Percentiles rank a stretch among this genome's conserved stretches.
Conservation (phyloP, 2,888 invertebrate species). For the Diarsia rubi region DNA sequence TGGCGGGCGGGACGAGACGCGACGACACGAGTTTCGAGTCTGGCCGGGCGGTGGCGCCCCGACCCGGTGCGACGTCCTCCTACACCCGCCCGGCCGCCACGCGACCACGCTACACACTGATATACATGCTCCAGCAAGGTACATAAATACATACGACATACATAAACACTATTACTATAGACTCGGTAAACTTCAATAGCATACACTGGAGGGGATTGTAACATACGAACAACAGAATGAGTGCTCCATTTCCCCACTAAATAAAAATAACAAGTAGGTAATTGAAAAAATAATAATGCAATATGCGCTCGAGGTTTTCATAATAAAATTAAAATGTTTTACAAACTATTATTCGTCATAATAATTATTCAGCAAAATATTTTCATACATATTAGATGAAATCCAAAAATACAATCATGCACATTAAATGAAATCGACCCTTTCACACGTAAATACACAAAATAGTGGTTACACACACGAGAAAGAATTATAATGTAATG, state of each 20-base stretch:
- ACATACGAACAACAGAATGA: constrained; percentile 77
- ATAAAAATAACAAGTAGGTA: constrained; percentile 79
- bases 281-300: constrained; percentile 74
- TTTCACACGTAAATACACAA: constrained; percentile 86
- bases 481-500: constrained; percentile 82
- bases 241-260: constrained; percentile 76
- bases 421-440: constrained; percentile 80
- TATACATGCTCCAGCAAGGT: constrained; percentile 69
- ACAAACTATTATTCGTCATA: constrained; percentile 41
- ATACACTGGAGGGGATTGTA: constrained; percentile 74
- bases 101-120: constrained; percentile 64
- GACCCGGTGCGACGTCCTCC: constrained; percentile 42
- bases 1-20: constrained; percentile 67
- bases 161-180: constrained; percentile 78
- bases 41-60: constrained; percentile 48
- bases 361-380: constrained; percentile 55
- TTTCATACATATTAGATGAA: constrained; percentile 65
- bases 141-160: constrained; percentile 76
- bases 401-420: constrained; percentile 75
- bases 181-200: constrained; percentile 80
- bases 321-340: constrained; percentile 65
- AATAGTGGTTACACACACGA: constrained; percentile 86
- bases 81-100: constrained; percentile 63
- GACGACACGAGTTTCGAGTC: constrained; percentile 57
- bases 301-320: constrained; percentile 73